Evolutionary conservation across 2,888 invertebrate species (phyloP).

Genomic region (Napeogenes inachia): DNA sequence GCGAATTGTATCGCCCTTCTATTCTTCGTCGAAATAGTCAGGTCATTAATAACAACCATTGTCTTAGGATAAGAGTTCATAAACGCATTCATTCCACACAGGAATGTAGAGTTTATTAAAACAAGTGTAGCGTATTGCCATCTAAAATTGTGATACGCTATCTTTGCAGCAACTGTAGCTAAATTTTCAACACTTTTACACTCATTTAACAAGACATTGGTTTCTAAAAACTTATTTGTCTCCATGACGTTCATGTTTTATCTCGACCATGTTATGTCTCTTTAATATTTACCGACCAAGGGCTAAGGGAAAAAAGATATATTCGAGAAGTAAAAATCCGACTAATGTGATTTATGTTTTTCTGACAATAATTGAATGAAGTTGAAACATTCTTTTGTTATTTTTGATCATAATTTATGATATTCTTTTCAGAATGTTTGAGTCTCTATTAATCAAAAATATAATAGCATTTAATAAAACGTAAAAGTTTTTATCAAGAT

Average conservation of each 20-base stretch:
- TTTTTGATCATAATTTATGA: no score
- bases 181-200: conserved; percentile 36
- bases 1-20: conserved; percentile 46
- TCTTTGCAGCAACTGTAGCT: conserved; percentile 46
- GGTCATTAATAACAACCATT: conserved; percentile 42
- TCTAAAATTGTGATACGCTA: conserved; percentile 54
- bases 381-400: no score
- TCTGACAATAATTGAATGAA: no score
- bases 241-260: conserved; percentile 26
- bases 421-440: no score
- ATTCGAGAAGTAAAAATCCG: no score
- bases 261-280: conserved; percentile 6
- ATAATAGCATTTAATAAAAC: no score
- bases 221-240: conserved; percentile 15
- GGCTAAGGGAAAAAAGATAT: no score
- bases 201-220: conserved; percentile 14
- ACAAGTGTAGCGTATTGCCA: conserved; percentile 53
- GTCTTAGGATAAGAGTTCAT: conserved; percentile 44
- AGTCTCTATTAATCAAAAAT: no score
- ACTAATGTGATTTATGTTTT: no score
- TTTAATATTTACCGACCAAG: no score
- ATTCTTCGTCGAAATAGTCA: conserved; percentile 36
- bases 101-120: conserved; percentile 48
- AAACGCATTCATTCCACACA: conserved; percentile 47
- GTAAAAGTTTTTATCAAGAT: no score